Base-by-base conservation (phyloP, 1,140 invertebrate genomes). In the Scaptomyza pallida region DNA sequence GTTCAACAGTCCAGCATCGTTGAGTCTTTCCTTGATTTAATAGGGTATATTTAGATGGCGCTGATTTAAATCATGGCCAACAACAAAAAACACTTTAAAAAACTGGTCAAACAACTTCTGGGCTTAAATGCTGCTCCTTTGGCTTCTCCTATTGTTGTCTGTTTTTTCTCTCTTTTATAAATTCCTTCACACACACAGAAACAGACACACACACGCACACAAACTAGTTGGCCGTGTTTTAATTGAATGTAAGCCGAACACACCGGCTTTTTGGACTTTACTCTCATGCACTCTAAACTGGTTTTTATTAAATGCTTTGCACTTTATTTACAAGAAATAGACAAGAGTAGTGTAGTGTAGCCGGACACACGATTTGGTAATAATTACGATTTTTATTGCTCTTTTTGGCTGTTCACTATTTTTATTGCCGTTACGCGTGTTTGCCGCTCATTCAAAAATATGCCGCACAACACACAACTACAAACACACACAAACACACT, bases 91-190 rank as follows among this genome's bases (percentile, higher is more conserved):
- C 10, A 3, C 41, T 50, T 35, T 51, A 13, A 40, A 26, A 40
- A 89, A 89, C 77, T 85, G 75, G 86, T 89, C 86, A 80, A 71
- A 63, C 85, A 75, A 89, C 85, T 89, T 89, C 86, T 88, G 77
- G 71, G 69, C 62, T 89, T 75, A 80, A 81, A 89, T 85, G 60
- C 43, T 56, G 30, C 54, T 50, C 33, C 30, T 61, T 47, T 21
- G 43, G 13, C 47, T 57, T 55, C 45, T 50, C 67, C 79, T 89
- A 85, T 89, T 89, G 76, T 89, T 78, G 68, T 82, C 62, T 79
- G 56, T 68, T 71, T 75, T 75, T 51, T 3, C 10, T 5, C 33
- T 37, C 33, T 35, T 12, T 37, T 35, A 69, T 68, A 88, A 86
- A 86, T 86, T 86, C 82, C 82, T 82, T 75, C 37, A 37, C 37